Base-by-base conservation (phyloP, 2,888 invertebrate genomes). In the Helicoverpa assulta region DNA sequence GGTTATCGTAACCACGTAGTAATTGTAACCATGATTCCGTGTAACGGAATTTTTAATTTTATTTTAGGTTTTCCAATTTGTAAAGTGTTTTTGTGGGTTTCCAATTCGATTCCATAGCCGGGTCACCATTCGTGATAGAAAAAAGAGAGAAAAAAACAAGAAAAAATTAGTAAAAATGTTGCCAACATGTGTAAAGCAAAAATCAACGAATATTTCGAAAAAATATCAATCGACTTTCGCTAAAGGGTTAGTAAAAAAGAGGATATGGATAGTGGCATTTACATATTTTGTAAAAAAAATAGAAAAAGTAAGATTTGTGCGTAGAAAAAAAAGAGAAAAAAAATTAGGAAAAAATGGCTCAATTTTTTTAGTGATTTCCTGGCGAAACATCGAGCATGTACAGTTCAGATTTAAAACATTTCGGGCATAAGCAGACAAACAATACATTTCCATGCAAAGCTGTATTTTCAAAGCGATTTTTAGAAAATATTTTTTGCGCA, bases 321-420 rank as follows among this genome's bases (percentile, higher is more conserved):
- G 75, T 78, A 81, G 76, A 83, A 80, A 71, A 73, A 75, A 80
- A 76, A 77, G 75, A 76, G 78, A 66, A 73, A 83, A 83, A 82
- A 72, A 70, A n/a, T n/a, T 67, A 61, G 56, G 59, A 65, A 68
- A 78, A 83, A 78, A 83, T 80, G 80, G 80, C 81, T 82, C 76
- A 70, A 77, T 65, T 73, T 78, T 71, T 67, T 81, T 85, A 26
- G 8, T 81, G 84, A 77, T 71, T 66, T 82, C 91, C 93, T 93
- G 93, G 92, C 87, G 61, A 61, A 72, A 85, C 90, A 94, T 94
- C 95, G 95, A 95, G 95, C 89, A 86, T 94, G 94, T 95, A 95
- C 95, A 94, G 94, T 93, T 87, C 83, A 88, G 84, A 78, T 83
- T 86, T 80, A 77, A 75, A 58, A 64, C 77, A 67, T 59, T 62